Evolutionary conservation across 2,113 vertebrate genomes (phyloP).

Genomic region (Columbina picui): DNA sequence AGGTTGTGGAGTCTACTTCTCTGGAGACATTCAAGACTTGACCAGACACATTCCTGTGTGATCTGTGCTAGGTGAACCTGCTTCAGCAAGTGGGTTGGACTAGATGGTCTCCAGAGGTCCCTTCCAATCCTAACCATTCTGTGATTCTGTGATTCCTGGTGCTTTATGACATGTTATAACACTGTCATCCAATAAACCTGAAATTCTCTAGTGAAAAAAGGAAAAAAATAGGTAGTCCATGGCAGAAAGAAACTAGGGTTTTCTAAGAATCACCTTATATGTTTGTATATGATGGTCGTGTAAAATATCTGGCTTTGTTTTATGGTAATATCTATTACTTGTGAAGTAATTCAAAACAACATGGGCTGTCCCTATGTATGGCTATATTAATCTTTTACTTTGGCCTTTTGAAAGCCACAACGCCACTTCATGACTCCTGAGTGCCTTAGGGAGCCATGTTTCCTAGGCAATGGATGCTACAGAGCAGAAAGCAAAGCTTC

Average conservation of each 20-base stretch:
- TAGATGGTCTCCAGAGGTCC: too few relatives aligned
- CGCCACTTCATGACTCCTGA: fast-evolving
- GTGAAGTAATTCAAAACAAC: not conserved
- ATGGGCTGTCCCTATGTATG: not conserved
- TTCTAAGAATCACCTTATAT: not conserved
- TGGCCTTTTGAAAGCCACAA: not conserved
- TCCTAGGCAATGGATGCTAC: not conserved
- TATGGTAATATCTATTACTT: not conserved
- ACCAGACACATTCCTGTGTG: too few relatives aligned
- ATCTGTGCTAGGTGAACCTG: too few relatives aligned
- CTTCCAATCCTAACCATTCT: too few relatives aligned
- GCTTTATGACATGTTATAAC: not conserved
- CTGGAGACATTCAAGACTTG: too few relatives aligned
- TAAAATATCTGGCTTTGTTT: not conserved
- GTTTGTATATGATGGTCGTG: not conserved
- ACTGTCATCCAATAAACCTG: not conserved
- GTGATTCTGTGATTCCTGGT: not conserved
- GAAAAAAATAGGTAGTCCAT: not conserved
- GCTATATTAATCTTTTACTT: not conserved
- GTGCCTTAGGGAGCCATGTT: not conserved
- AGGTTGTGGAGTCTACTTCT: too few relatives aligned
- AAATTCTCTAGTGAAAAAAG: not conserved
- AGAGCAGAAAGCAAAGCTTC: not conserved
- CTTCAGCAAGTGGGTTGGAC: too few relatives aligned
- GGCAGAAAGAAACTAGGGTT: not conserved